phyloP scores from a whole-genome alignment of 2,113 vertebrate species.

The Carassius auratus region DNA sequence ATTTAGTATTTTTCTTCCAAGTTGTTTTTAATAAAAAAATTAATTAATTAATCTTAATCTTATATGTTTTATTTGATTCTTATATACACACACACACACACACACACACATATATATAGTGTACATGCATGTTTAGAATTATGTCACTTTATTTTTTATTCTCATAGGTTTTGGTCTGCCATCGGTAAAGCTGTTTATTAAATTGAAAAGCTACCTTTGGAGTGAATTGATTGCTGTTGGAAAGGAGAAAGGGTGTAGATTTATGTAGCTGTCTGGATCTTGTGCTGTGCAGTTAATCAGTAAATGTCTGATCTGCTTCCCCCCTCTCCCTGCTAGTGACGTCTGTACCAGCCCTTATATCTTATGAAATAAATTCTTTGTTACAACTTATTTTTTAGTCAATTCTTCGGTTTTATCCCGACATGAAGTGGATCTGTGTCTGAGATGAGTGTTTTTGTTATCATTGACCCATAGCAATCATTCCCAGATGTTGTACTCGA shows the following conservation, averaged over 20 bases:
- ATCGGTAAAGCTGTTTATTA: slow-evolving; percentile 63
- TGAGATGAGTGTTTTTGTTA: slow-evolving; percentile 12
- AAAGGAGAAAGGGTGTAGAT: slow-evolving; percentile 65
- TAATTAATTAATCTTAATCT: too few species aligned
- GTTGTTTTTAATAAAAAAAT: too few species aligned
- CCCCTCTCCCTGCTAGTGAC: slow-evolving; percentile 17
- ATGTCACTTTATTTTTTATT: neutral
- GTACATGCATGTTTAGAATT: too few species aligned
- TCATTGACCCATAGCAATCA: neutral
- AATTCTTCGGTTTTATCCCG: neutral
- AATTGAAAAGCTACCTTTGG: slow-evolving; percentile 67
- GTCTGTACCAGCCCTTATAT: neutral
- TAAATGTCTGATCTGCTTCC: slow-evolving; percentile 61
- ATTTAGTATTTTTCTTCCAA: neutral
- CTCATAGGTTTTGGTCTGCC: neutral
- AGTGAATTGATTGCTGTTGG: slow-evolving; percentile 71
- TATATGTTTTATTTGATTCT: too few species aligned
- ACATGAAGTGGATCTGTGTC: neutral
- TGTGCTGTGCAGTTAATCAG: slow-evolving; percentile 63
- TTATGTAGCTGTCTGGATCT: slow-evolving; percentile 58
- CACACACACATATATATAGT: too few species aligned
- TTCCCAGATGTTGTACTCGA: slow-evolving; percentile 6
- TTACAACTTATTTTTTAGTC: neutral
- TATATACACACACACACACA: too few species aligned
- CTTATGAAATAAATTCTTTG: slow-evolving; percentile 38